phyloP scores from a whole-genome alignment of 2,797 vertebrate species.

The Discoglossus pictus region DNA sequence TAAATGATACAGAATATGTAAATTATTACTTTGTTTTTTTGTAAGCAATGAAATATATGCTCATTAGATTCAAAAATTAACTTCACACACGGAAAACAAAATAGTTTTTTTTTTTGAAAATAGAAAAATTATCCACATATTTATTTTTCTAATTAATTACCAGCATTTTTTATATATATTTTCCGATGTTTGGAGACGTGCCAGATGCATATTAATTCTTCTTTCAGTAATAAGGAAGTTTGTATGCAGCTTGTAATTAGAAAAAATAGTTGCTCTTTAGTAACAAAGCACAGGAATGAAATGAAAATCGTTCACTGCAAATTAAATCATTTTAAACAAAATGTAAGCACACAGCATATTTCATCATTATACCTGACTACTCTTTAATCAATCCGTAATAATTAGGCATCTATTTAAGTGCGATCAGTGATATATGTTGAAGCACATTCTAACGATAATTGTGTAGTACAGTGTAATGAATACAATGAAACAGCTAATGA shows the following conservation, averaged over 20 bases:
- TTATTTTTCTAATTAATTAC: too few relatives aligned
- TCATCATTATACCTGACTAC: conserved; percentile 24
- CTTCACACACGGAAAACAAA: too few relatives aligned
- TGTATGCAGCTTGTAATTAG: conserved; percentile 16
- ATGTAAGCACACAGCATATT: conserved; percentile 39
- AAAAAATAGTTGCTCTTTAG: conserved; percentile 35
- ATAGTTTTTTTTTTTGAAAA: too few relatives aligned
- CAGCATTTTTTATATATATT: too few relatives aligned
- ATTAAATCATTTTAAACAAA: conserved; percentile 51
- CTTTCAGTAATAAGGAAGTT: conserved; percentile 42
- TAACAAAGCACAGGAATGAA: conserved; percentile 17
- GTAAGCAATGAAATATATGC: too few relatives aligned
- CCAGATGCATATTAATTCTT: conserved; percentile 44
- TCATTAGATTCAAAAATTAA: too few relatives aligned
- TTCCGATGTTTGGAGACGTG: neutral
- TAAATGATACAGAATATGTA: too few relatives aligned
- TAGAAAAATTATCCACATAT: too few relatives aligned
- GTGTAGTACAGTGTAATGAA: conserved; percentile 27
- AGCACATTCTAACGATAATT: conserved; percentile 35
- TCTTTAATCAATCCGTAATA: conserved; percentile 51
- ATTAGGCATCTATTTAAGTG: conserved; percentile 49
- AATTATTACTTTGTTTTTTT: too few relatives aligned
- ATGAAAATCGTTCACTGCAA: conserved; percentile 48
- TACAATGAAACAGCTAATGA: conserved; percentile 33
- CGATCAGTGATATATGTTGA: conserved; percentile 33